A percentile compares a stretch with the other conserved stretches of the same genome.
Evolutionary conservation across 1,140 invertebrate genomes (phyloP).

Genomic region (Mercenaria mercenaria): DNA sequence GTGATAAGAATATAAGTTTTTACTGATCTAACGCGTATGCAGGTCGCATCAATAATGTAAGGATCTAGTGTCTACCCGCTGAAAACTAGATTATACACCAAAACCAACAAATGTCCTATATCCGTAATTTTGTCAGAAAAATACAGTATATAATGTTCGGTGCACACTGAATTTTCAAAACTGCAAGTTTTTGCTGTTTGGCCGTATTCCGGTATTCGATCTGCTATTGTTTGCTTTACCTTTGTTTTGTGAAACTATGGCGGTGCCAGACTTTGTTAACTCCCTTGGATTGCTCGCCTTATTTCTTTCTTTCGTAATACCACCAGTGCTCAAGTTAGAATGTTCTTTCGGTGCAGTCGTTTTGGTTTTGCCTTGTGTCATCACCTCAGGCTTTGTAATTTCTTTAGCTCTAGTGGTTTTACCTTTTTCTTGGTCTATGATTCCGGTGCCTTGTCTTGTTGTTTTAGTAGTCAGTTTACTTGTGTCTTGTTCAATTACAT

Average conservation of each 20-base stretch:
- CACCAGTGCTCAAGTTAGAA: neutral
- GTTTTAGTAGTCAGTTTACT: too few species aligned
- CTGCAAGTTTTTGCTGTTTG: neutral
- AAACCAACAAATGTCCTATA: too few species aligned
- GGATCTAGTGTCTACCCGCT: too few species aligned
- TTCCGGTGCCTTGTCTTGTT: neutral
- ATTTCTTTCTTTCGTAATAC: neutral
- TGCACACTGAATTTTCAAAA: too few species aligned
- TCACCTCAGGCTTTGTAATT: neutral
- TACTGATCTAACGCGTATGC: too few species aligned
- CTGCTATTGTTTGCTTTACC: neutral
- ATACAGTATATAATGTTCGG: too few species aligned
- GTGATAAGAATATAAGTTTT: too few species aligned
- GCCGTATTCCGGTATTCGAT: neutral
- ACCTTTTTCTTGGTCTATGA: neutral
- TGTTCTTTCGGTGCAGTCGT: neutral
- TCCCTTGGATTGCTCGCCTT: neutral
- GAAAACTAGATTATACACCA: too few species aligned
- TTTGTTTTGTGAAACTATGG: neutral
- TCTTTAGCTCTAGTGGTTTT: neutral
- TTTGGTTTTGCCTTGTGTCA: neutral
- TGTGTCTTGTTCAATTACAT: too few species aligned
- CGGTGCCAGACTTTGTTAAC: neutral
- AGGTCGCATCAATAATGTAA: too few species aligned
- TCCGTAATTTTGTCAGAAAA: too few species aligned